Evolutionary conservation across 2,888 invertebrate genomes (phyloP).

Genomic region (Apocheima hispidaria): DNA sequence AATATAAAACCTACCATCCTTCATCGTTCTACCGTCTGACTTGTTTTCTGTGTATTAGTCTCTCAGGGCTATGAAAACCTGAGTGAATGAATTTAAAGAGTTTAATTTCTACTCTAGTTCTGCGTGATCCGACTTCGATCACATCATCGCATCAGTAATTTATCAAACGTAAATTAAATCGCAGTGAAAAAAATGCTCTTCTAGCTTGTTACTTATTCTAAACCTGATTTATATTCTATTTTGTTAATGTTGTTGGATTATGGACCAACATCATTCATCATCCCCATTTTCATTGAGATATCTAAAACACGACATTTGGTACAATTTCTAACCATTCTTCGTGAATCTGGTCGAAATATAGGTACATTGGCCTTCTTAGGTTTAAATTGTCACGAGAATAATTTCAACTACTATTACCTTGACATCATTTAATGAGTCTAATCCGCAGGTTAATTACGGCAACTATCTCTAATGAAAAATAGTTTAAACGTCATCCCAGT

Average conservation of each 20-base stretch:
- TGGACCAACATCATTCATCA: neutral
- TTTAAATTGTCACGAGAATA: slow-evolving; percentile 9
- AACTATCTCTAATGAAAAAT: slow-evolving; percentile 45
- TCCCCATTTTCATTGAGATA: neutral
- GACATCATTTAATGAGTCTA: slow-evolving; percentile 28
- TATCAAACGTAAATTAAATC: neutral
- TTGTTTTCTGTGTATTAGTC: neutral
- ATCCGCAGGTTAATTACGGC: slow-evolving; percentile 37
- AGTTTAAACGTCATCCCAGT: slow-evolving; percentile 24
- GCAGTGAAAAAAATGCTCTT: neutral
- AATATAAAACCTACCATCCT: neutral
- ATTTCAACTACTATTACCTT: slow-evolving; percentile 21
- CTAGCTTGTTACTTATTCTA: neutral
- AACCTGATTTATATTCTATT: neutral
- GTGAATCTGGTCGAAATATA: neutral
- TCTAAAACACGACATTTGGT: neutral
- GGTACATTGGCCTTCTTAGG: neutral
- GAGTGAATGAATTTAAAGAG: neutral
- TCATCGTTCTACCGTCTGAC: no score
- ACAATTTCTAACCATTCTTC: neutral
- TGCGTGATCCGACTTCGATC: neutral
- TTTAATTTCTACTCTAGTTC: no score
- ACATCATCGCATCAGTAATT: neutral
- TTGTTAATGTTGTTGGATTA: neutral
- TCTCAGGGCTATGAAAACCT: neutral